Evolutionary conservation across 2,797 vertebrate genomes (phyloP).

Genomic region (Scyliorhinus canicula): DNA sequence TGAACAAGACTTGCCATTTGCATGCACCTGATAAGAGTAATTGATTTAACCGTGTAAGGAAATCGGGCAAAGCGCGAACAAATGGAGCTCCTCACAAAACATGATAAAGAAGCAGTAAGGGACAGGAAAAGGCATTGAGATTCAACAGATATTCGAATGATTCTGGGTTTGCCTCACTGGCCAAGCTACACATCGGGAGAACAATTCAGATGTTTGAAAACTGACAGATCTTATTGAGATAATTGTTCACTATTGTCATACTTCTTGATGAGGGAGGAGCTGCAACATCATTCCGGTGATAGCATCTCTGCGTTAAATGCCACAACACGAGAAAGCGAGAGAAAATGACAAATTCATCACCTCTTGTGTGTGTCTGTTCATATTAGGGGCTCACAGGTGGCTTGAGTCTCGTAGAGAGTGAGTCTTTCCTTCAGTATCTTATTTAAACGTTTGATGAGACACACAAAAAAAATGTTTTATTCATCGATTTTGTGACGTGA

Average conservation of each 20-base stretch:
- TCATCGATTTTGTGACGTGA: not conserved
- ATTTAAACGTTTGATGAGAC: not conserved
- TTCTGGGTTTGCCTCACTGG: not conserved
- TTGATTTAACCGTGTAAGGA: not conserved
- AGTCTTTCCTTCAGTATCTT: not conserved
- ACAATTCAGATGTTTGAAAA: conserved; percentile 16
- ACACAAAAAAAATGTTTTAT: not conserved
- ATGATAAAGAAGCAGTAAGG: not conserved
- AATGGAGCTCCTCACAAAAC: not conserved
- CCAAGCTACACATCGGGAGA: not conserved
- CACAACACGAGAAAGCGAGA: not conserved
- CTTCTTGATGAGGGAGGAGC: not conserved
- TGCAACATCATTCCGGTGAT: not conserved
- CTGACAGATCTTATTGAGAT: not conserved
- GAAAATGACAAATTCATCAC: not conserved
- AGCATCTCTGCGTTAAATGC: not conserved
- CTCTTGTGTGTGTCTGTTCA: not conserved
- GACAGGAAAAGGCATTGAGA: not conserved
- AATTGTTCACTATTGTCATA: not conserved
- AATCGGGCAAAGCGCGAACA: not conserved
- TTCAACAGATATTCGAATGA: not conserved
- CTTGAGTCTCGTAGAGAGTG: not conserved
- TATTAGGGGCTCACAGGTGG: not conserved
- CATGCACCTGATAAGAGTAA: not conserved
- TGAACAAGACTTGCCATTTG: not conserved